Evolutionary conservation across 2,888 invertebrate genomes (phyloP).

Genomic region (Rosalia funebris): DNA sequence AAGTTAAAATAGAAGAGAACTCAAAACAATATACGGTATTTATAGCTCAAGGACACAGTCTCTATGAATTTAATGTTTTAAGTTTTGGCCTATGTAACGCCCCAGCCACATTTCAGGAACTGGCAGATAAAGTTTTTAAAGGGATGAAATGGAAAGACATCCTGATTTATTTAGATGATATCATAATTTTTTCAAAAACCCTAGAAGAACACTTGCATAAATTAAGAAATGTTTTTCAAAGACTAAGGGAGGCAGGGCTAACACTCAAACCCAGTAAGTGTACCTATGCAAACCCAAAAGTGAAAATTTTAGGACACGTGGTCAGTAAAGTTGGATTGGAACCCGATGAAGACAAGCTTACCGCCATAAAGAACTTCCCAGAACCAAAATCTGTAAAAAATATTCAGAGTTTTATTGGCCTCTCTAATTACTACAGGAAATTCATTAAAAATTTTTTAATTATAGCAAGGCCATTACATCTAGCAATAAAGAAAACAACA

Average conservation of each 20-base stretch:
- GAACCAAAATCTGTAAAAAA: constrained; percentile 27
- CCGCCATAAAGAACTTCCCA: constrained; percentile 30
- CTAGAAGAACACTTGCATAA: constrained; percentile 30
- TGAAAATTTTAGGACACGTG: constrained; percentile 27
- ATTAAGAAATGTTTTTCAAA: constrained; percentile 27
- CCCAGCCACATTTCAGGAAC: constrained; percentile 42
- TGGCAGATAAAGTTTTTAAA: constrained; percentile 40
- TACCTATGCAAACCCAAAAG: constrained; percentile 24
- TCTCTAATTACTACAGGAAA: constrained; percentile 30
- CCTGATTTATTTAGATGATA: constrained; percentile 44
- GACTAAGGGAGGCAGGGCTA: constrained; percentile 25
- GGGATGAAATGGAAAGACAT: constrained; percentile 38
- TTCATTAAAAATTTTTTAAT: constrained; percentile 26
- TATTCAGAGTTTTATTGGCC: constrained; percentile 30
- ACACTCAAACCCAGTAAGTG: constrained; percentile 35
- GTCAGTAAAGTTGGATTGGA: constrained; percentile 19
- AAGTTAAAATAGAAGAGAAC: constrained; percentile 32
- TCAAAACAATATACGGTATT: constrained; percentile 43
- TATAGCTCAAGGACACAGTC: constrained; percentile 38
- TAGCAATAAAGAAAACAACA: constrained; percentile 20
- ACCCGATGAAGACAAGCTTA: constrained; percentile 27
- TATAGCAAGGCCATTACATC: constrained; percentile 27
- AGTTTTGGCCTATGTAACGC: constrained; percentile 46
- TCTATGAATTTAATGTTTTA: constrained; percentile 43
- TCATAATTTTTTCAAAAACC: constrained; percentile 38